phyloP scores from a whole-genome alignment of 2,888 invertebrate species.

The Sisyra nigra region DNA sequence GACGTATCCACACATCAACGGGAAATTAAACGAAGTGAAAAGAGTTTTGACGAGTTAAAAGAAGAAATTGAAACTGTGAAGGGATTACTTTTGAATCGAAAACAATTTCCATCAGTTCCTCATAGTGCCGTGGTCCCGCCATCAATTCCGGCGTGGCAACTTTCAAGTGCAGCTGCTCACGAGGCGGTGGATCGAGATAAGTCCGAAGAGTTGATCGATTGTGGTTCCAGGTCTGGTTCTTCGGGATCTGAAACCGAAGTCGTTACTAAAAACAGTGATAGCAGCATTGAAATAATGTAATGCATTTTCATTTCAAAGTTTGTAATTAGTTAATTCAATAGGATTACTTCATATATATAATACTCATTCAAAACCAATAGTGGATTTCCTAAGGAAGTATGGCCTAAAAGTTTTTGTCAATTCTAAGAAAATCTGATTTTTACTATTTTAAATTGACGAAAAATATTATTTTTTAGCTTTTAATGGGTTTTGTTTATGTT shows the following conservation, averaged over 20 bases:
- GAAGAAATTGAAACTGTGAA: constrained; percentile 56
- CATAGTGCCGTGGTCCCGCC: constrained; percentile 36
- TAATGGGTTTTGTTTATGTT: too few species aligned
- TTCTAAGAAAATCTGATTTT: too few species aligned
- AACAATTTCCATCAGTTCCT: constrained; percentile 59
- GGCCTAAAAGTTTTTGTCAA: too few species aligned
- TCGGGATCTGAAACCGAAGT: constrained; percentile 52
- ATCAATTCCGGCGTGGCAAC: constrained; percentile 70
- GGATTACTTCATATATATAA: too few species aligned
- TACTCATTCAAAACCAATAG: too few species aligned
- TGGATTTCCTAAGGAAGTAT: too few species aligned
- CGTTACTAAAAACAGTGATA: constrained; percentile 57
- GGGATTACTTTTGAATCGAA: constrained; percentile 57
- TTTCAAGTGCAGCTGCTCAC: constrained; percentile 31
- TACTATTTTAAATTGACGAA: too few species aligned
- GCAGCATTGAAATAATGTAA: constrained; percentile 27
- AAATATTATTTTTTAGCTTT: too few species aligned
- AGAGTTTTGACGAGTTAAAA: constrained; percentile 49
- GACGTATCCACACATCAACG: constrained; percentile 28
- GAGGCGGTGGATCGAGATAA: constrained; percentile 33
- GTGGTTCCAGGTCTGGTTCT: constrained; percentile 39
- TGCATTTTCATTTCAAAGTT: too few species aligned
- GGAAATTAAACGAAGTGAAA: constrained; percentile 29
- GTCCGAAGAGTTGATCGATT: constrained; percentile 30
- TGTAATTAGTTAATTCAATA: too few species aligned